Conservation (phyloP, 2,113 vertebrate genomes). For the Podarcis cretensis region DNA sequence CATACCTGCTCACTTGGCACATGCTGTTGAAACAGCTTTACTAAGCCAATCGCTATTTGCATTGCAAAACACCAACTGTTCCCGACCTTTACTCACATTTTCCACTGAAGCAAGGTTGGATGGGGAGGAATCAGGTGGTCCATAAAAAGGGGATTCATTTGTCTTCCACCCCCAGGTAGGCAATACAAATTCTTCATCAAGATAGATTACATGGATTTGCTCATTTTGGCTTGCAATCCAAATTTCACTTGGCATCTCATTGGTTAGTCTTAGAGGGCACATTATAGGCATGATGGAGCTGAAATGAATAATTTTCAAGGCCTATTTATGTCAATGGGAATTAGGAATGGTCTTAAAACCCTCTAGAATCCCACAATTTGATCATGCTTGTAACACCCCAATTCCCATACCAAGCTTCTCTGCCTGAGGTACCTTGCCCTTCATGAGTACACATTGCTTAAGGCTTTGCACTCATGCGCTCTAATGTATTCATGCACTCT, state of each 20-base stretch:
- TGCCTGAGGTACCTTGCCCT: background rate
- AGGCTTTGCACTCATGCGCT: background rate
- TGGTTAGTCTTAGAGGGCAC: background rate
- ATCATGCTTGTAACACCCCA: background rate
- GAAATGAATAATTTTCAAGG: background rate
- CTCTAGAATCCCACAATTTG: background rate
- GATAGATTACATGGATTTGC: background rate
- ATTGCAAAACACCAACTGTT: slow-evolving; percentile 2
- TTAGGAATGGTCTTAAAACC: background rate
- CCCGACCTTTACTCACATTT: slow-evolving; percentile 22
- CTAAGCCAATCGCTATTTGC: slow-evolving; percentile 30
- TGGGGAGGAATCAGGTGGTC: background rate
- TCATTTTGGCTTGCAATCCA: background rate
- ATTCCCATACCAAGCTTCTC: background rate
- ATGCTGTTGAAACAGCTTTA: background rate
- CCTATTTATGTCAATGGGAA: background rate
- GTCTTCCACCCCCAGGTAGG: background rate
- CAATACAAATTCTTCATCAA: background rate
- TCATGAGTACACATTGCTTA: background rate
- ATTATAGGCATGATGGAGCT: background rate
- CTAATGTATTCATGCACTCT: background rate
- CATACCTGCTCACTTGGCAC: background rate
- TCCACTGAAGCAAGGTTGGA: background rate
- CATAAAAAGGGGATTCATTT: background rate
- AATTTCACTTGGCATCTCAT: background rate